Base-by-base conservation (phyloP, 2,888 invertebrate species). In the Mimumesa dahlbomi region DNA sequence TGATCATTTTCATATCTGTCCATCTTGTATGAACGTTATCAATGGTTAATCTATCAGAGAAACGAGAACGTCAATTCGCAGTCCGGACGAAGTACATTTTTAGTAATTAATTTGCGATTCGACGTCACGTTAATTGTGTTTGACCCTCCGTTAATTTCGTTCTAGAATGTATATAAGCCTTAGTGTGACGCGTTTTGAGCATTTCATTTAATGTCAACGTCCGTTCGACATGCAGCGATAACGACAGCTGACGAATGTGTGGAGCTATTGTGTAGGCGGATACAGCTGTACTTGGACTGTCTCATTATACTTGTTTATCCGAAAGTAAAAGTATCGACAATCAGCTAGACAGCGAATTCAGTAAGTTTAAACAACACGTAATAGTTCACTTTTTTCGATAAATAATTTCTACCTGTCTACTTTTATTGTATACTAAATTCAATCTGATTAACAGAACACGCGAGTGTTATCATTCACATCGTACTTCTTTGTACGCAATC, bases 161-260 rank as follows among this genome's bases (percentile, higher is more conserved):
- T 34, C n/a, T 0, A 14, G 34, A 22, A 49, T 62, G 45, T 14
- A 45, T n/a, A 18, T 31, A n/a, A 22, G 21, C 9, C 52, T 36
- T 42, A 9, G 19, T 2, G 42, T 14, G 25, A 29, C n/a, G 2
- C 11, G 11, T 36, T 29, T 9, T 1, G 18, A 13, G 9, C 5
- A 38, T 54, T 21, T 63, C 16, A 31, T 53, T 46, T 38, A n/a
- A 59, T 58, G 64, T 64, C 59, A 43, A 50, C 45, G 21, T 34
- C 46, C 61, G 56, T 43, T 54, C 40, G 52, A 49, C 46, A 43
- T 57, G 25, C 50, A 66, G 31, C 61, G 25, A 40, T 29, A 50
- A 40, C 63, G 75, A 82, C 76, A 81, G 77, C 73, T 82, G 79
- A 77, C 52, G 66, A 61, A 68, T 67, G 57, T 62, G 48, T 42